Base-by-base conservation (phyloP, 2,113 vertebrate genomes). In the Phoxinus phoxinus region DNA sequence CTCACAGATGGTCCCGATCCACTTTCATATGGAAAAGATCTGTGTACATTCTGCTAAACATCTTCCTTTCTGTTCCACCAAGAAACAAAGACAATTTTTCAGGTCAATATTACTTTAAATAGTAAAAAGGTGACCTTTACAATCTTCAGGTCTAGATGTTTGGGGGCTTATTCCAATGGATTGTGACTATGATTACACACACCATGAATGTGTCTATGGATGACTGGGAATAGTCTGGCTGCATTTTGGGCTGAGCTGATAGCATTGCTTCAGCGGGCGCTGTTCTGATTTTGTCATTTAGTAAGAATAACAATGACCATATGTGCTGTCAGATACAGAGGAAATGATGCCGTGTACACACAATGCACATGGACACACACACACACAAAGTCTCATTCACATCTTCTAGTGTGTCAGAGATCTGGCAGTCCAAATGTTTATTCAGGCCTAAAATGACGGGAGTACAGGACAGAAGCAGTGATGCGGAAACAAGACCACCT, bases 401-500 rank as follows among this genome's bases (percentile, higher is more conserved):
- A 35, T 59, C 53, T 41, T 61, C 21, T 25, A 13, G 35, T 17
- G 13, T 32, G 25, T 48, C 71, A 83, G 72, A 79, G 59, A 71
- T 83, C 48, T 71, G 46, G 59, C 80, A 71, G 61, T 69, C 53
- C 32, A 27, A 23, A 48, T 51, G 44, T 58, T 35, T 56, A 65
- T 75, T 65, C 37, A 30, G 51, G 53, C 51, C 61, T 71, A 84
- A 53, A 74, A 44, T 59, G 41, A 77, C 17, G 13, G 44, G 63
- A 72, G 41, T 46, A 56, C 32, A 30, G n/a, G 69, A 71, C 76
- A 23, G 63, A 80, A 25, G 84, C 67, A 44, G 76, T 59, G 76
- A 85, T 27, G 84, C 51, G 25, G 84, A 80, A 85, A 85, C 53
- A 72, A 59, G 65, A 80, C 76, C 84, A 85, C 63, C 84, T 85